Evolutionary conservation across 2,888 invertebrate genomes (phyloP).

Genomic region (Cephus pygmeus): DNA sequence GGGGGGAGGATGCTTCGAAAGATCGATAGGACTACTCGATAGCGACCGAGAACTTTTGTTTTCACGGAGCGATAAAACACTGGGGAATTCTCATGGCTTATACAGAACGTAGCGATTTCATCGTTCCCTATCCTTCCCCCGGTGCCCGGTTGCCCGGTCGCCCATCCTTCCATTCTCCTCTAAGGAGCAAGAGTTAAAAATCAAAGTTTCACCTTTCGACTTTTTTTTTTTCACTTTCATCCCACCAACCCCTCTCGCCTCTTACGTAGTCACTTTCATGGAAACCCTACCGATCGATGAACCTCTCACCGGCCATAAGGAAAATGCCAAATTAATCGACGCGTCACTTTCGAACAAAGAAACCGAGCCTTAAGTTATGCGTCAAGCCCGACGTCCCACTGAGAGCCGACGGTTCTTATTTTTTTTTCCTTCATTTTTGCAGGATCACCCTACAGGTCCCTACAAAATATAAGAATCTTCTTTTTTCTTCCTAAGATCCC

Average conservation of each 20-base stretch:
- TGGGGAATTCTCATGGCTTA: slow-evolving; percentile 34
- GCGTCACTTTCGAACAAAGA: slow-evolving; percentile 34
- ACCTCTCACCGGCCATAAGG: slow-evolving; percentile 2
- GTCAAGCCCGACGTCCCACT: slow-evolving; percentile 40
- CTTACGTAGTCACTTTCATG: background rate
- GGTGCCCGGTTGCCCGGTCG: background rate
- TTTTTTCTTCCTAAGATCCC: too few species aligned
- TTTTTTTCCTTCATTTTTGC: slow-evolving; percentile 35
- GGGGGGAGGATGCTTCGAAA: slow-evolving; percentile 21
- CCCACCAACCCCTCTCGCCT: background rate
- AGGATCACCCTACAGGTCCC: slow-evolving; percentile 40
- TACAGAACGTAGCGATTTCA: slow-evolving; percentile 1
- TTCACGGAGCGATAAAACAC: slow-evolving; percentile 39
- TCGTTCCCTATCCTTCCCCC: background rate
- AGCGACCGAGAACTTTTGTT: slow-evolving; percentile 45
- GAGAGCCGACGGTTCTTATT: slow-evolving; percentile 34
- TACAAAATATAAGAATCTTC: too few species aligned
- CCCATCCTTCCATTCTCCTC: background rate
- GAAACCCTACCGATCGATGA: background rate
- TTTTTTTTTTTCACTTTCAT: background rate
- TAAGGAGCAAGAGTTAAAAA: too few species aligned
- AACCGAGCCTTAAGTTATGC: slow-evolving; percentile 23
- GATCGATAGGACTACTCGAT: slow-evolving; percentile 42
- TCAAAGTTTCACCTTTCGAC: background rate
- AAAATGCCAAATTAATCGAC: slow-evolving; percentile 16